phyloP scores from a whole-genome alignment of 1,140 invertebrate genomes.

The Drosophila sturtevanti region DNA sequence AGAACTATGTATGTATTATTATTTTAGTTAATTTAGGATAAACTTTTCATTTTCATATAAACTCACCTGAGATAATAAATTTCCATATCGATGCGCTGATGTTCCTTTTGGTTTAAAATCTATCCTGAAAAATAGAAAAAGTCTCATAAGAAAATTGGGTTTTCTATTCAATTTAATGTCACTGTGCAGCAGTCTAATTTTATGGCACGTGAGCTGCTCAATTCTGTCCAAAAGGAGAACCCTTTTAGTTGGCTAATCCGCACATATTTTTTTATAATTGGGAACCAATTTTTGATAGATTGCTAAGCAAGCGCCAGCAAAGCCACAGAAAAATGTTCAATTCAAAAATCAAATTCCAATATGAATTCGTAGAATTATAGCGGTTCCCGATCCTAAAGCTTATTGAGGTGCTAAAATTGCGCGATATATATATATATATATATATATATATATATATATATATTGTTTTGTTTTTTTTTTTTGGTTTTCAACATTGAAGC shows the following conservation, averaged over 20 bases:
- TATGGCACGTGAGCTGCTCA: constrained; percentile 18
- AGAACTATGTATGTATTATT: too few species aligned
- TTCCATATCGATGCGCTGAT: too few species aligned
- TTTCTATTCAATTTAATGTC: too few species aligned
- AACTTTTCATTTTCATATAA: too few species aligned
- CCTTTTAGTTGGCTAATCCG: constrained; percentile 47
- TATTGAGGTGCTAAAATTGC: constrained; percentile 64
- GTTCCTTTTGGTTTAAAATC: too few species aligned
- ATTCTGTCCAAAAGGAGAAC: background rate
- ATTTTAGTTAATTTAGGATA: too few species aligned
- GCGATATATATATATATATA: constrained; percentile 22
- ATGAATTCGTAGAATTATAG: constrained; percentile 43
- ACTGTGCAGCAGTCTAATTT: constrained; percentile 5
- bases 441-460: constrained; percentile 21
- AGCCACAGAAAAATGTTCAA: constrained; percentile 25
- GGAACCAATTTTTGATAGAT: constrained; percentile 69
- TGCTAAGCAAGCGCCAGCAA: constrained; percentile 28
- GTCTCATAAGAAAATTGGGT: too few species aligned
- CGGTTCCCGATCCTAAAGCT: constrained; percentile 27
- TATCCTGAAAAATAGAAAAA: too few species aligned
- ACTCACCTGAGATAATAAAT: background rate
- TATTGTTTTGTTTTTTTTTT: constrained; percentile 3
- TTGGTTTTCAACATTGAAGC: constrained; percentile 63
- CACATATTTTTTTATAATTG: too few species aligned
- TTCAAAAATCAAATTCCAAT: constrained; percentile 31